Percentiles rank a stretch among this genome's conserved stretches.
Evolutionary conservation across 2,113 vertebrate genomes (phyloP).

Genomic region (Callopanchax toddi): DNA sequence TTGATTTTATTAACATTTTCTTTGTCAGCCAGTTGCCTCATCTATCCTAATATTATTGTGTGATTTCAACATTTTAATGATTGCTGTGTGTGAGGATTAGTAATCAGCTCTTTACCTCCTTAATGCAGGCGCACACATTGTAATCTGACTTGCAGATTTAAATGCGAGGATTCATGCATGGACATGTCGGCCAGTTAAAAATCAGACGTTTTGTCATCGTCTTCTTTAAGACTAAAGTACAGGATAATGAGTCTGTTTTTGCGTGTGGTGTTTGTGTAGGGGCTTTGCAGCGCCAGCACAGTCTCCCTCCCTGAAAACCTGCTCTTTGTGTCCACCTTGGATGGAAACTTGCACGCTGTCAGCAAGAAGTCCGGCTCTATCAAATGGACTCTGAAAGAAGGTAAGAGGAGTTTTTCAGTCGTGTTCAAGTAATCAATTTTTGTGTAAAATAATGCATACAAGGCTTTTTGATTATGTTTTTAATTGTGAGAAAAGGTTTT

Average conservation of each 20-base stretch:
- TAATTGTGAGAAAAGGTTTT: background rate
- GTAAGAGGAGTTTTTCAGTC: conserved; percentile 69
- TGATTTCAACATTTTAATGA: too few relatives aligned
- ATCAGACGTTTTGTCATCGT: background rate
- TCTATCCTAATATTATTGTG: too few relatives aligned
- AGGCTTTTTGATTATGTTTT: too few relatives aligned
- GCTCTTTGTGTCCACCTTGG: conserved; percentile 95
- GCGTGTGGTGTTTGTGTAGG: conserved; percentile 68
- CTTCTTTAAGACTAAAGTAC: background rate
- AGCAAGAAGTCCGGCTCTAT: conserved; percentile 95
- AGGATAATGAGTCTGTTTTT: background rate
- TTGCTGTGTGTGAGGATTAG: too few relatives aligned
- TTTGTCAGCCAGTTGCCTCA: too few relatives aligned
- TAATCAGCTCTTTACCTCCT: background rate
- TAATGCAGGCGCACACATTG: background rate
- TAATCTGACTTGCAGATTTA: background rate
- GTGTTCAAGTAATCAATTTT: too few relatives aligned
- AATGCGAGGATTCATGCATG: background rate
- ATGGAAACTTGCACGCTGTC: conserved; percentile 95
- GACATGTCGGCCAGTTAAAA: background rate
- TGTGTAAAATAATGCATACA: too few relatives aligned
- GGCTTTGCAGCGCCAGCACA: conserved; percentile 80
- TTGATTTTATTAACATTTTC: too few relatives aligned
- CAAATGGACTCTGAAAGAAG: conserved; percentile 99
- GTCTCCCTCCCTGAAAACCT: conserved; percentile 93